Evolutionary conservation across 2,797 vertebrate species (phyloP).

Genomic region (Catharus ustulatus): DNA sequence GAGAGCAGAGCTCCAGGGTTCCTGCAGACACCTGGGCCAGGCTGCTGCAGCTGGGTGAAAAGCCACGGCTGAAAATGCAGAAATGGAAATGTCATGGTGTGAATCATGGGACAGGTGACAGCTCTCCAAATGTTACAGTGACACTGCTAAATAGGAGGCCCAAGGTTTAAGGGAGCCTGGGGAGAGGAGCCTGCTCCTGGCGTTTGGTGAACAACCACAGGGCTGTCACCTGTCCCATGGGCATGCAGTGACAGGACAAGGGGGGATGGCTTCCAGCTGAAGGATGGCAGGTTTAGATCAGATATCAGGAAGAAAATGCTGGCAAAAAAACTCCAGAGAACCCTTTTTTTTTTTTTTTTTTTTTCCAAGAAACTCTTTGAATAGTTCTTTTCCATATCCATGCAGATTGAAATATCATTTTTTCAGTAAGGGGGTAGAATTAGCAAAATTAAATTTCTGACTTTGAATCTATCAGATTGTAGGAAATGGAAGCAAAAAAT

Average conservation of each 20-base stretch:
- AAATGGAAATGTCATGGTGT: background rate
- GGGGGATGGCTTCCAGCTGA: background rate
- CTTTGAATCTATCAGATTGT: background rate
- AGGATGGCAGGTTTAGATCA: background rate
- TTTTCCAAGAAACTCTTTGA: background rate
- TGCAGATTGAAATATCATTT: background rate
- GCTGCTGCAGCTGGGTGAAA: background rate
- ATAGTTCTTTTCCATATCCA: background rate
- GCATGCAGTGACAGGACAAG: background rate
- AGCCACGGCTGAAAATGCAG: background rate
- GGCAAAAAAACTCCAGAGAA: background rate
- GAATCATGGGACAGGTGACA: background rate
- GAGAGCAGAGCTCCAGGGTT: background rate
- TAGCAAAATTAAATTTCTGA: background rate
- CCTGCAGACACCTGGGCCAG: background rate
- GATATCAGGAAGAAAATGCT: background rate
- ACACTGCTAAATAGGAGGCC: background rate
- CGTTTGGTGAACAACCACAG: background rate
- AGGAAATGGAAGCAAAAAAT: slow-evolving; percentile 8
- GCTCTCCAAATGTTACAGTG: background rate
- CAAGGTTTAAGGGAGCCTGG: background rate
- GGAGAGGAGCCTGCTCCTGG: background rate
- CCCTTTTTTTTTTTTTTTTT: too few species aligned
- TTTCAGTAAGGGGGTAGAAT: background rate
- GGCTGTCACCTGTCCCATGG: too few species aligned